Conservation (phyloP, 1,140 invertebrate genomes). For the Cotesia typhae region DNA sequence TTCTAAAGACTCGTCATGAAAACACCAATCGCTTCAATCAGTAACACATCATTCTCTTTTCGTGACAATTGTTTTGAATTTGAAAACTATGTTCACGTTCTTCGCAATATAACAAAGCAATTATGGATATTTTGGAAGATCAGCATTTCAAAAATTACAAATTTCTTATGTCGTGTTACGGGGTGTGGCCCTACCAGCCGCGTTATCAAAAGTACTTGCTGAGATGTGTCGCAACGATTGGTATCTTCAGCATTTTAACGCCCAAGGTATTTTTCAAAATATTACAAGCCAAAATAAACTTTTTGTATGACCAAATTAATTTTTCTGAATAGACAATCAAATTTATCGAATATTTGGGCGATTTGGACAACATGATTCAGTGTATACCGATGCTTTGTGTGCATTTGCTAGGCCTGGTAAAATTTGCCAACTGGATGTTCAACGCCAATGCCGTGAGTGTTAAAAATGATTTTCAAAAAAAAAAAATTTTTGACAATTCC, state of each 20-base stretch:
- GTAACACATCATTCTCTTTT: too few species aligned
- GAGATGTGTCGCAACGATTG: background rate
- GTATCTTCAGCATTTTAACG: slow-evolving; percentile 9
- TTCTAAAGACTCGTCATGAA: too few species aligned
- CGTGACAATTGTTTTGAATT: too few species aligned
- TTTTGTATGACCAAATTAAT: too few species aligned
- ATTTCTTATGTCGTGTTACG: too few species aligned
- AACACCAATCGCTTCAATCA: too few species aligned
- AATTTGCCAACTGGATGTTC: slow-evolving; percentile 13
- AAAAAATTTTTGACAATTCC: background rate
- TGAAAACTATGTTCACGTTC: too few species aligned
- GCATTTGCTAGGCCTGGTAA: slow-evolving; percentile 10
- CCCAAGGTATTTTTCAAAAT: slow-evolving; percentile 9
- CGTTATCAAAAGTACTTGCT: too few species aligned
- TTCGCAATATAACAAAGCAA: background rate
- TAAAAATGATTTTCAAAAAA: background rate
- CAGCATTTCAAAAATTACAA: too few species aligned
- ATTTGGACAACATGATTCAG: slow-evolving; percentile 23
- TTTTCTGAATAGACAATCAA: slow-evolving; percentile 20
- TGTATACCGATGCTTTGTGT: slow-evolving; percentile 33
- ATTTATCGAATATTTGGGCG: slow-evolving; percentile 2
- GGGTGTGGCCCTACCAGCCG: too few species aligned
- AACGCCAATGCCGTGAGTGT: slow-evolving; percentile 18
- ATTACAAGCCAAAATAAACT: too few species aligned
- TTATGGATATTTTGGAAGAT: too few species aligned